Evolutionary conservation across 2,113 vertebrate genomes (phyloP).

Genomic region (Lophura nycthemera): DNA sequence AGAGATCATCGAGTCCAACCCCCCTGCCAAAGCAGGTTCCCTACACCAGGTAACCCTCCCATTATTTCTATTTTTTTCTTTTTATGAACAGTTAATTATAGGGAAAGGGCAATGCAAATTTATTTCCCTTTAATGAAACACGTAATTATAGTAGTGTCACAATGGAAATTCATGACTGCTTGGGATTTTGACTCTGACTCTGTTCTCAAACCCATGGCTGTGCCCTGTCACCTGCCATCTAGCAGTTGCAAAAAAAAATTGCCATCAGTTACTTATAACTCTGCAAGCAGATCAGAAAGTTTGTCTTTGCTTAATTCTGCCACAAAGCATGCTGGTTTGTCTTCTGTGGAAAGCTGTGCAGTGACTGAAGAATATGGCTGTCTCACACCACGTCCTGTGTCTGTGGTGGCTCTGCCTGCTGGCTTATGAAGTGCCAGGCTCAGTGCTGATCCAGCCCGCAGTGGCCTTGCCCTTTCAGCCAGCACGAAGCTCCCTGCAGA

Average conservation of each 20-base stretch:
- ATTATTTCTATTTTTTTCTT: neutral
- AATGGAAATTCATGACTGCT: neutral
- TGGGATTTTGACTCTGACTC: neutral
- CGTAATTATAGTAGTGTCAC: neutral
- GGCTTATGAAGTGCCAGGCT: neutral
- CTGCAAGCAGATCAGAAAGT: neutral
- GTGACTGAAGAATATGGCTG: neutral
- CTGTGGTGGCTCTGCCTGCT: neutral
- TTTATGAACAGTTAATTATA: neutral
- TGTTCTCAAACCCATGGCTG: neutral
- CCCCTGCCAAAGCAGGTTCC: no score
- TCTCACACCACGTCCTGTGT: neutral
- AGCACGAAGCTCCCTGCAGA: neutral
- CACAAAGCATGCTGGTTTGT: neutral
- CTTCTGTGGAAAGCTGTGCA: neutral
- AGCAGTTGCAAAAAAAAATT: neutral
- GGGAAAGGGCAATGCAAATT: neutral
- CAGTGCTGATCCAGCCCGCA: neutral
- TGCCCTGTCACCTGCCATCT: neutral
- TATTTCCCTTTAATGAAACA: neutral
- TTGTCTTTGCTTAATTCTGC: neutral
- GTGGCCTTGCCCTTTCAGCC: neutral
- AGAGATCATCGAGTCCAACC: no score
- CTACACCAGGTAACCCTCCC: no score
- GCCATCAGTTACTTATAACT: neutral